Conservation (phyloP, 2,888 invertebrate genomes). For the Ypsolopha scabrella region DNA sequence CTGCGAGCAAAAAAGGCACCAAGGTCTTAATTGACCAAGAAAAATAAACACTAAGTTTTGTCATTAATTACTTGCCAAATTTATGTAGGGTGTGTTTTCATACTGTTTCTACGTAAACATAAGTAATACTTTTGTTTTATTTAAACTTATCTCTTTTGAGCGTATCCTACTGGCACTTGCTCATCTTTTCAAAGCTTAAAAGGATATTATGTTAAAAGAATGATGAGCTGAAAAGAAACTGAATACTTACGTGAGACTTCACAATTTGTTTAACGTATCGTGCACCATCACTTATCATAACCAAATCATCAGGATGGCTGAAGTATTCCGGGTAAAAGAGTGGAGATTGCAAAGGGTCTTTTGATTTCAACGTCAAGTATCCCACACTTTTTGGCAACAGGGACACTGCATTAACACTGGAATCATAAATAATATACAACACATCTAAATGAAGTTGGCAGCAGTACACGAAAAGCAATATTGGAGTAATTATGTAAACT, state of each 20-base stretch:
- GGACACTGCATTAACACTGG: conserved; percentile 34
- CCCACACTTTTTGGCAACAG: conserved; percentile 39
- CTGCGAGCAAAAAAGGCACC: conserved; percentile 3
- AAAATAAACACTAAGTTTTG: too few relatives aligned
- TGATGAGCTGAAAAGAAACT: background rate
- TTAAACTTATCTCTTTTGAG: background rate
- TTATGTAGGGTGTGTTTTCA: too few relatives aligned
- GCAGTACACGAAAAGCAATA: background rate
- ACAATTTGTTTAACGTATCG: conserved; percentile 26
- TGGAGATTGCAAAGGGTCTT: conserved; percentile 31
- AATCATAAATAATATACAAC: background rate
- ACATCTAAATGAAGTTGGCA: background rate
- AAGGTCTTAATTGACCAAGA: too few relatives aligned
- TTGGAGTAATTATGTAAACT: conserved; percentile 25
- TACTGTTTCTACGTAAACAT: too few relatives aligned
- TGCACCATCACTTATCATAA: conserved; percentile 34
- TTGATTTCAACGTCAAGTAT: conserved; percentile 32
- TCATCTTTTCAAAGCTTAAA: background rate
- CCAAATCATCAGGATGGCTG: conserved; percentile 34
- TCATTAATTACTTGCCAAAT: too few relatives aligned
- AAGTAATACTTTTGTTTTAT: too few relatives aligned
- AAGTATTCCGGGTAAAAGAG: conserved; percentile 38
- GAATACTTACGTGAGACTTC: conserved; percentile 23
- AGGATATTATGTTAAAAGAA: background rate
- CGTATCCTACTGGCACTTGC: background rate